These are phyloP conservation scores for Pyrgilauda ruficollis DNA, from an alignment of 2,113 vertebrate genomes.

Conservation along the genomic window DNA sequence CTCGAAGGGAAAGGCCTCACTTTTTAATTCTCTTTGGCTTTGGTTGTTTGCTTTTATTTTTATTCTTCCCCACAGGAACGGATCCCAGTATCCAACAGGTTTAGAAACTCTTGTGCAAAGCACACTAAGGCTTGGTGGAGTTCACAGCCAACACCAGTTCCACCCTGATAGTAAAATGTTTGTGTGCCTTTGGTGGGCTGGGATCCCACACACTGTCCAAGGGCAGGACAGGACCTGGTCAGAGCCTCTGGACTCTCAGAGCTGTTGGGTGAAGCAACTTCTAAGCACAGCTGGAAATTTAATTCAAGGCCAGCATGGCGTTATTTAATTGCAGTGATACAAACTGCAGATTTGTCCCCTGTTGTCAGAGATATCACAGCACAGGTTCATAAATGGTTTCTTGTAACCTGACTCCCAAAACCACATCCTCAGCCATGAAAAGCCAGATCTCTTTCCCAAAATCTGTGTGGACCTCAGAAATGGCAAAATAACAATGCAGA, in stretches of 20 bases:
- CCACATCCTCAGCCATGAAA: neutral
- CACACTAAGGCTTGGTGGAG: neutral
- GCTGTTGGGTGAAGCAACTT: neutral
- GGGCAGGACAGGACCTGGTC: neutral
- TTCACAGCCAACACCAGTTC: neutral
- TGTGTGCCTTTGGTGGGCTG: rapidly evolving
- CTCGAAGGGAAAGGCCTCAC: neutral
- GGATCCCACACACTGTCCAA: neutral
- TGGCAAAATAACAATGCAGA: neutral
- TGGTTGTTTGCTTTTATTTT: neutral
- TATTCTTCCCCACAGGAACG: neutral
- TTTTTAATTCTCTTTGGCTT: neutral
- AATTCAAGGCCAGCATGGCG: neutral
- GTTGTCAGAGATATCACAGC: neutral
- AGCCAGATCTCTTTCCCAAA: neutral
- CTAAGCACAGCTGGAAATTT: neutral
- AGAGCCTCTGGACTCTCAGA: neutral
- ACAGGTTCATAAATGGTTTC: neutral
- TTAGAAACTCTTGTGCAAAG: neutral
- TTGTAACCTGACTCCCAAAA: neutral
- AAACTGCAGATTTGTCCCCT: neutral
- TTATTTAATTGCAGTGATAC: neutral
- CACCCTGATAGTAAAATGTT: neutral
- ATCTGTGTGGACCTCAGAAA: neutral
- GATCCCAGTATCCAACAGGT: neutral